Percentiles rank a stretch among this genome's conserved stretches.
These are phyloP conservation scores for Trichogramma pretiosum DNA, from an alignment of 1,140 invertebrate genomes.

Conservation along the genomic window DNA sequence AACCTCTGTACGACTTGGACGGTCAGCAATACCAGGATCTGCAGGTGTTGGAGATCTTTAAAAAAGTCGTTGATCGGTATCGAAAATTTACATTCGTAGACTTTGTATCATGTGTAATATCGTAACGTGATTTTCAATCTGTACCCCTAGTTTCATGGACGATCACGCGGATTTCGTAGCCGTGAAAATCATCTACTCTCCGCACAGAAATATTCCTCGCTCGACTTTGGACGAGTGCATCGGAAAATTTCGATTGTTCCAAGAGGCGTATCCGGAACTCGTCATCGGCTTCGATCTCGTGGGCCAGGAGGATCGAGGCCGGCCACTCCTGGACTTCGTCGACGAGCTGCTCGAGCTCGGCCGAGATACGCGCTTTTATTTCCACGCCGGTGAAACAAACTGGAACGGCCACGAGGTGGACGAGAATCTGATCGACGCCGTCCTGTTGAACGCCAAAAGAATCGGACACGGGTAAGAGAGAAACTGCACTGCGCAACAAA, in stretches of 20 bases:
- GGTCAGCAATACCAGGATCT: constrained; percentile 46
- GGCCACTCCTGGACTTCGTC: constrained; percentile 43
- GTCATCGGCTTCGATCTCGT: constrained; percentile 59
- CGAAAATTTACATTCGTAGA: too few species aligned
- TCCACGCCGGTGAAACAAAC: constrained; percentile 77
- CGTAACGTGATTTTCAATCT: too few species aligned
- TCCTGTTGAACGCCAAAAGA: constrained; percentile 58
- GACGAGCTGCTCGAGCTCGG: constrained; percentile 32
- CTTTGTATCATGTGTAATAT: too few species aligned
- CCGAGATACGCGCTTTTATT: constrained; percentile 58
- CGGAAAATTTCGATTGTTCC: constrained; percentile 38
- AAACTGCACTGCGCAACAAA: too few species aligned
- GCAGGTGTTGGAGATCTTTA: constrained; percentile 50
- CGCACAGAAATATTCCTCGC: constrained; percentile 38
- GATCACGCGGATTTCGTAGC: constrained; percentile 60
- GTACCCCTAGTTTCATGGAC: constrained; percentile 37
- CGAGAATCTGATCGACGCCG: constrained; percentile 69
- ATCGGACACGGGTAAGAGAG: constrained; percentile 41
- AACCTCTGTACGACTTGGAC: constrained; percentile 54
- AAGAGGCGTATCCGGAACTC: constrained; percentile 46
- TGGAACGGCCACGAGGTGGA: constrained; percentile 56
- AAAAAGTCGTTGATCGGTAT: constrained; percentile 43
- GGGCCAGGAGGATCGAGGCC: constrained; percentile 49
- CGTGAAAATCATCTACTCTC: constrained; percentile 63
- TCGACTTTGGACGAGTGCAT: constrained; percentile 43